These are phyloP conservation scores for Cordylochernes scorpioides DNA, from an alignment of 2,888 invertebrate genomes.

Conservation along the genomic window DNA sequence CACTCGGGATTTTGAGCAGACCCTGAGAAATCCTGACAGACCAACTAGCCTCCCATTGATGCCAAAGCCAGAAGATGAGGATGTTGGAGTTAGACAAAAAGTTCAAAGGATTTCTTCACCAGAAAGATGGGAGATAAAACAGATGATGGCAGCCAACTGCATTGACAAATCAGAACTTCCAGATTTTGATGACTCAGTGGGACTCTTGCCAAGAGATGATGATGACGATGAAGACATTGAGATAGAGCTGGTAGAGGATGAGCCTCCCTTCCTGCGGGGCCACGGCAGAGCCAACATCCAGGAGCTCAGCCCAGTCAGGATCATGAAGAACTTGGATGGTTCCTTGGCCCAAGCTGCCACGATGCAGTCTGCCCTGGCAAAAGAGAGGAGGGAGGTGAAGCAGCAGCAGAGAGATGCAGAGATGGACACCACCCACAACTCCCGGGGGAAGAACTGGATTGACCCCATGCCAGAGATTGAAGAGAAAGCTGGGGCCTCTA, in stretches of 20 bases:
- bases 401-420: conserved; percentile 63
- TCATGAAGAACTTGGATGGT: conserved; percentile 96
- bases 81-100: conserved; percentile 39
- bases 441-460: conserved; percentile 75
- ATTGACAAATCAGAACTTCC: conserved; percentile 78
- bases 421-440: conserved; percentile 40
- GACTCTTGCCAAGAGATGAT: conserved; percentile 45
- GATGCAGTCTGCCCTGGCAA: conserved; percentile 95
- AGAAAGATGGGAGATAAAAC: conserved; percentile 17
- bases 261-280: conserved; percentile 62
- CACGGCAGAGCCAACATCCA: conserved; percentile 56
- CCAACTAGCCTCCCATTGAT: conserved; percentile 32
- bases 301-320: conserved; percentile 69
- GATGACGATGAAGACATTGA: conserved; percentile 70
- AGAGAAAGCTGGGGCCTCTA: conserved; percentile 38
- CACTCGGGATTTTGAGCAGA: conserved; percentile 18
- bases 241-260: conserved; percentile 94
- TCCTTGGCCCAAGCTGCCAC: conserved; percentile 94
- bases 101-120: conserved; percentile 31
- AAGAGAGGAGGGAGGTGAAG: conserved; percentile 55
- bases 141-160: conserved; percentile 73
- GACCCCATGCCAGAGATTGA: conserved; percentile 74
- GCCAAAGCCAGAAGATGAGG: conserved; percentile 31
- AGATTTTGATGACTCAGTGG: conserved; percentile 91
- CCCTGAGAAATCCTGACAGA: conserved; percentile 63